Conservation (phyloP, 2,888 invertebrate species). For the Parnassius smintheus region DNA sequence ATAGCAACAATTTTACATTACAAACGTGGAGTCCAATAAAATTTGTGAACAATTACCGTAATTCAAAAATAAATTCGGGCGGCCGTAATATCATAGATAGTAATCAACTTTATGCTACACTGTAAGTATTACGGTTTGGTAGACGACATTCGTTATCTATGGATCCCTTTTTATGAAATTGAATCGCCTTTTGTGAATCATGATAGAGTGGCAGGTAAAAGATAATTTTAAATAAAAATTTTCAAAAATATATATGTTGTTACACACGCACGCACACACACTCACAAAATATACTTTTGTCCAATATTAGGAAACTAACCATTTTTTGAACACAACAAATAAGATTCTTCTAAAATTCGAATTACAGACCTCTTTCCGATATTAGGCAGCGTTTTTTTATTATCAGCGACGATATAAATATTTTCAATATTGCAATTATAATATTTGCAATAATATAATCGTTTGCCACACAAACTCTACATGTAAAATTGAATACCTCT, state of each 20-base stretch:
- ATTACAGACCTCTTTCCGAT: too few species aligned
- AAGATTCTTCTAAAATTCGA: too few species aligned
- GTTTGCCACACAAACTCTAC: too few species aligned
- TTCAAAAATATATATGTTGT: neutral
- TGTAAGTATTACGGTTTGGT: slow-evolving; percentile 23
- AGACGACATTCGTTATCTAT: slow-evolving; percentile 24
- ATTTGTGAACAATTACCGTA: slow-evolving; percentile 21
- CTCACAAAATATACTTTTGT: too few species aligned
- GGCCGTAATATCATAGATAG: slow-evolving; percentile 23
- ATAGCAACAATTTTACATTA: slow-evolving; percentile 17
- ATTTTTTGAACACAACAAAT: too few species aligned
- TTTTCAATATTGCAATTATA: too few species aligned
- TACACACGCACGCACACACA: too few species aligned
- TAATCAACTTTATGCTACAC: slow-evolving; percentile 21
- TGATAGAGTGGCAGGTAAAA: slow-evolving; percentile 2
- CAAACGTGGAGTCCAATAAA: slow-evolving; percentile 9
- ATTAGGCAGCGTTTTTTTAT: too few species aligned
- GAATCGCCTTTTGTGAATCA: slow-evolving; percentile 18
- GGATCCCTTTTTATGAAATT: slow-evolving; percentile 22
- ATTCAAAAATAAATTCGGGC: slow-evolving; percentile 22
- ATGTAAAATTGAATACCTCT: too few species aligned
- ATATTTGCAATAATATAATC: too few species aligned
- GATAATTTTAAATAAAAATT: neutral
- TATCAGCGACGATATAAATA: too few species aligned
- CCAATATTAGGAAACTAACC: too few species aligned